Percentiles rank a stretch among this genome's conserved stretches.
phyloP scores from a whole-genome alignment of 1,140 invertebrate species.

The Conopomorpha cramerella region DNA sequence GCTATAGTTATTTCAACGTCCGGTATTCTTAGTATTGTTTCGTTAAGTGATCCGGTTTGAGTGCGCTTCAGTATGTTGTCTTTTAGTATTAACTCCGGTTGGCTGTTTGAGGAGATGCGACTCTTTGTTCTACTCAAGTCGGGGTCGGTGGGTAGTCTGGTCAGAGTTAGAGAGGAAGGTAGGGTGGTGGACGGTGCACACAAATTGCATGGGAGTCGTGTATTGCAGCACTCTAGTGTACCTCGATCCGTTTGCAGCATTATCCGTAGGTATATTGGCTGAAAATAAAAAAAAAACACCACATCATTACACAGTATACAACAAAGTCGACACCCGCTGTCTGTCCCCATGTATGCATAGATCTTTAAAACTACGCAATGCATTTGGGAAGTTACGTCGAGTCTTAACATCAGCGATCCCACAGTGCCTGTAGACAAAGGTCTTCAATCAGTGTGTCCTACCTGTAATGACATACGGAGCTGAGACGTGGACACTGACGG shows the following conservation, averaged over 20 bases:
- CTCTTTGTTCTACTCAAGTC: constrained; percentile 40
- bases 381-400: too few species aligned
- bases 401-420: too few species aligned
- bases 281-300: constrained; percentile 11
- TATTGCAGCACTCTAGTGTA: constrained; percentile 72
- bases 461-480: too few species aligned
- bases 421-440: too few species aligned
- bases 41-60: constrained; percentile 37
- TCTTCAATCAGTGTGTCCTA: too few species aligned
- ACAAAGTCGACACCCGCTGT: too few species aligned
- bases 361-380: too few species aligned
- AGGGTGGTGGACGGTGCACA: constrained; percentile 47
- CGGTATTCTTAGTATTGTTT: constrained; percentile 37
- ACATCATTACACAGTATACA: too few species aligned
- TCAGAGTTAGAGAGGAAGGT: constrained; percentile 38
- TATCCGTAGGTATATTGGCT: constrained; percentile 82
- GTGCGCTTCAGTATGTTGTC: constrained; percentile 32
- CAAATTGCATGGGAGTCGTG: constrained; percentile 34
- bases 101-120: constrained; percentile 9
- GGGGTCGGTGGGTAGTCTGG: constrained; percentile 31
- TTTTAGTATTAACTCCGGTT: constrained; percentile 18
- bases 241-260: constrained; percentile 74
- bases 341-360: too few species aligned
- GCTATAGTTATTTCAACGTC: constrained; percentile 60
- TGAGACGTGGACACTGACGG: too few species aligned